A percentile compares a stretch with the other conserved stretches of the same genome.
These are phyloP conservation scores for Drosophila pruinosa DNA, from an alignment of 1,140 invertebrate species.

Conservation along the genomic window DNA sequence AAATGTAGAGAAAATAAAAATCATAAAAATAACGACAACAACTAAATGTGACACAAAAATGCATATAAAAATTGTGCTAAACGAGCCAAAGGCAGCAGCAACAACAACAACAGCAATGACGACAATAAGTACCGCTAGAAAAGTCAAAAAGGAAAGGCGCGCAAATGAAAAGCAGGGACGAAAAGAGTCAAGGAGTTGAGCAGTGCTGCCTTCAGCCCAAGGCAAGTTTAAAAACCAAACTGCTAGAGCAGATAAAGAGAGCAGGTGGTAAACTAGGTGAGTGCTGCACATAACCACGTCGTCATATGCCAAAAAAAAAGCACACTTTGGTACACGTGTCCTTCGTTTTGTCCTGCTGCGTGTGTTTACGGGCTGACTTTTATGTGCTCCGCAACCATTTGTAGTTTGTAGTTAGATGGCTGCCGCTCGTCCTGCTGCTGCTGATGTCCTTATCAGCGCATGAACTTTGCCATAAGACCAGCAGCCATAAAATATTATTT, in stretches of 20 bases:
- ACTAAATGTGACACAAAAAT: conserved; percentile 73
- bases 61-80: conserved; percentile 53
- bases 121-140: conserved; percentile 12
- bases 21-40: conserved; percentile 68
- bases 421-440: conserved; percentile 2
- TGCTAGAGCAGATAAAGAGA: conserved; percentile 11
- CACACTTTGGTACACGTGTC: conserved; percentile 47
- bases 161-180: conserved; percentile 31
- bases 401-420: conserved; percentile 54
- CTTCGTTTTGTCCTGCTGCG: conserved; percentile 9
- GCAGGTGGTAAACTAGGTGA: conserved; percentile 55
- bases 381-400: conserved; percentile 66
- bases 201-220: not conserved
- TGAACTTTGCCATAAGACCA: conserved; percentile 25
- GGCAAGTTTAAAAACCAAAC: conserved; percentile 55
- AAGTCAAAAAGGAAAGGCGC: conserved; percentile 21
- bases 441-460: conserved; percentile 47
- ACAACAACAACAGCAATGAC: not conserved
- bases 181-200: conserved; percentile 12
- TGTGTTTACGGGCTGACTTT: conserved; percentile 47
- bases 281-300: conserved; percentile 61
- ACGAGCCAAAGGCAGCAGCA: conserved; percentile 29
- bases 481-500: conserved; percentile 65
- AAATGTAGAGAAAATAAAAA: conserved; percentile 75
- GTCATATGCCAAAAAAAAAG: conserved; percentile 65